Evolutionary conservation across 2,888 invertebrate genomes (phyloP).

Genomic region (Nyleta sp.): DNA sequence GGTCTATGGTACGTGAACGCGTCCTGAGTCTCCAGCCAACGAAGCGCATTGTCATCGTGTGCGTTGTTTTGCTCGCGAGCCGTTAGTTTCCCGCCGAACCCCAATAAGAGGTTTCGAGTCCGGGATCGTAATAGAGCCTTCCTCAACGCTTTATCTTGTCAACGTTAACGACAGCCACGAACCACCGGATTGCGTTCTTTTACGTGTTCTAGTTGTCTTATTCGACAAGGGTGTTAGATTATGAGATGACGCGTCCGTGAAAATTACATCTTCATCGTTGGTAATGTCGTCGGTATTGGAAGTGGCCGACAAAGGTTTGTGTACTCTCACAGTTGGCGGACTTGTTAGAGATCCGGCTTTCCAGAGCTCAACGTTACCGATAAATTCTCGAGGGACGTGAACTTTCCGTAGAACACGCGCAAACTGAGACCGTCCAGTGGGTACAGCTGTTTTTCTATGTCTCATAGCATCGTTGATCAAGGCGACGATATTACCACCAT

Average conservation of each 20-base stretch:
- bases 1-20: conserved; percentile 55
- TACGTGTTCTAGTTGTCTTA: neutral
- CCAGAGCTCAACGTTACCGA: conserved; percentile 1
- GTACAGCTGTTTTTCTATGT: conserved; percentile 1
- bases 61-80: neutral
- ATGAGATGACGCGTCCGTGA: too few species aligned
- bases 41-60: neutral
- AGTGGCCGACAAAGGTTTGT: too few species aligned
- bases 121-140: neutral
- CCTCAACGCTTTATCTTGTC: neutral
- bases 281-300: too few species aligned
- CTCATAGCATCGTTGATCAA: conserved; percentile 45
- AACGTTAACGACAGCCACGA: too few species aligned
- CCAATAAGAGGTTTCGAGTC: neutral
- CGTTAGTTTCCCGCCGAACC: too few species aligned
- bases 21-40: conserved; percentile 33
- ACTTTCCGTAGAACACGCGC: neutral
- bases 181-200: neutral
- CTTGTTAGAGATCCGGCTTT: neutral
- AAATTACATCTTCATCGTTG: too few species aligned
- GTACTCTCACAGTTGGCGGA: too few species aligned
- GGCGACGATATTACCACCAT: conserved; percentile 28
- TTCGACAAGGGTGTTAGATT: too few species aligned
- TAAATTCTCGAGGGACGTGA: conserved; percentile 11
- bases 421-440: conserved; percentile 21